A percentile compares a stretch with the other conserved stretches of the same genome.
Conservation (phyloP, 2,113 vertebrate species). For the Prietella phreatophila region DNA sequence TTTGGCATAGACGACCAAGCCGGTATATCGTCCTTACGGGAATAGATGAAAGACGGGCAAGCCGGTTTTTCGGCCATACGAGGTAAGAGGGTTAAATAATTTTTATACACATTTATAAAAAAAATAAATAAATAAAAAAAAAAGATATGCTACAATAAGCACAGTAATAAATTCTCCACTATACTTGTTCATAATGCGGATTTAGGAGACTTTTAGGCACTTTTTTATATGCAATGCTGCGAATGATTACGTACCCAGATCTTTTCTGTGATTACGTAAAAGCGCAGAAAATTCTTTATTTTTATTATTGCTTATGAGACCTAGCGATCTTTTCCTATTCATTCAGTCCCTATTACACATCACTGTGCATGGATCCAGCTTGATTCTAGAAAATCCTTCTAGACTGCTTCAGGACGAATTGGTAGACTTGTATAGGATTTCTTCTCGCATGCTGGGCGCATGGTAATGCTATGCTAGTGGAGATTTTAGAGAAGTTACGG, state of each 20-base stretch:
- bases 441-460: neutral
- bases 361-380: neutral
- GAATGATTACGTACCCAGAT: neutral
- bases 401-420: neutral
- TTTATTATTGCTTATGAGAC: neutral
- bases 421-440: neutral
- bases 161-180: neutral
- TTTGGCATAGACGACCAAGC: too few relatives aligned
- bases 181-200: neutral
- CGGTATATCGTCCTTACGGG: too few relatives aligned
- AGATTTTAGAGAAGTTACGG: neutral
- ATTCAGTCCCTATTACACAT: neutral
- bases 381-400: neutral
- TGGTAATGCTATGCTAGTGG: neutral
- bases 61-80: too few relatives aligned
- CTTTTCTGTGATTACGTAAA: neutral
- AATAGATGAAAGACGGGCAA: too few relatives aligned
- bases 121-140: too few relatives aligned
- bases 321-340: neutral
- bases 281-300: neutral
- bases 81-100: neutral
- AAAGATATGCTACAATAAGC: neutral
- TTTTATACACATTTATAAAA: neutral
- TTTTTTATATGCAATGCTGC: neutral
- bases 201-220: neutral